These are phyloP conservation scores for Drosophila maculinotata DNA, from an alignment of 2,888 invertebrate genomes.

Conservation along the genomic window DNA sequence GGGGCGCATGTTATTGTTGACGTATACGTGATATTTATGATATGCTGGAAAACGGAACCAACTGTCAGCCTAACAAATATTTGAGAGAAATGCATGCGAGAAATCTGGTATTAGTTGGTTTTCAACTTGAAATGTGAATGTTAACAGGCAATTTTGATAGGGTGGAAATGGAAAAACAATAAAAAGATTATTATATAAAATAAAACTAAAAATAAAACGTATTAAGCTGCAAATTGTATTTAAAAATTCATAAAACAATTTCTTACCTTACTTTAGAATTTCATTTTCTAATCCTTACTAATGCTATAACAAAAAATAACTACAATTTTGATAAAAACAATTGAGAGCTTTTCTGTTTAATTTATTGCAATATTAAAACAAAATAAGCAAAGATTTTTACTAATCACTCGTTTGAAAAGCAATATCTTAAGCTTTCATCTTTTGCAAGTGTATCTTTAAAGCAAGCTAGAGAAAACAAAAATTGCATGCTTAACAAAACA, in stretches of 20 bases:
- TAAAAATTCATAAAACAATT: no score
- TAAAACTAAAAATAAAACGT: no score
- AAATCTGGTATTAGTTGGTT: slow-evolving; percentile 13
- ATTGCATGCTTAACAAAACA: slow-evolving; percentile 73
- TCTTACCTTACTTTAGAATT: no score
- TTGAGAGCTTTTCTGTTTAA: background rate
- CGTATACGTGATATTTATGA: slow-evolving; percentile 53
- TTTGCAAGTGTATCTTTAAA: slow-evolving; percentile 5
- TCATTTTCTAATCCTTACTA: no score
- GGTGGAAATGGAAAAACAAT: background rate
- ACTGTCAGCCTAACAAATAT: slow-evolving; percentile 29
- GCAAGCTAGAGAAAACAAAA: slow-evolving; percentile 32
- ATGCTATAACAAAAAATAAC: no score
- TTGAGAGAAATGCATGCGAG: slow-evolving; percentile 8
- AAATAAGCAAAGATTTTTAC: background rate
- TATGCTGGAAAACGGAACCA: slow-evolving; percentile 15
- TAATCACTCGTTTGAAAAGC: slow-evolving; percentile 6
- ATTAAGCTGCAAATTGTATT: no score
- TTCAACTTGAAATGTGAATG: slow-evolving; percentile 13
- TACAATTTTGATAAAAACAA: no score
- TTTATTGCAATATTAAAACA: background rate
- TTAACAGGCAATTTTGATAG: slow-evolving; percentile 2
- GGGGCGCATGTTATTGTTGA: slow-evolving; percentile 22
- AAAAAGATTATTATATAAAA: background rate
- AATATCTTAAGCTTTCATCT: slow-evolving; percentile 13